Evolutionary conservation across 2,888 invertebrate genomes (phyloP), one percentile per base, ranked within the genome.

Genomic region (Coleophora flavipennella): DNA sequence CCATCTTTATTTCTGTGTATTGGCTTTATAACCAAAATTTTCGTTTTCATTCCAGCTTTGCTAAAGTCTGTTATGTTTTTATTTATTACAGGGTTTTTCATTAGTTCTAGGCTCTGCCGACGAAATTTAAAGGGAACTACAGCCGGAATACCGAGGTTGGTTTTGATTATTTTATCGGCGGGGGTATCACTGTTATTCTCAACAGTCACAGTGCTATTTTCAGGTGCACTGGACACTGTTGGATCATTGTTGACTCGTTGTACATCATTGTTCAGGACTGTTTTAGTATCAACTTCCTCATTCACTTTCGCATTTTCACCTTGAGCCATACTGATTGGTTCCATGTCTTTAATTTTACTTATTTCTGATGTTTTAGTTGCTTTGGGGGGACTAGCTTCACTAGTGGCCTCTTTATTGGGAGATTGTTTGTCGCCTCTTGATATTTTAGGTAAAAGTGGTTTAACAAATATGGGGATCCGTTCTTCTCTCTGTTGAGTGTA

Each of bases 371-470:
- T 13, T 42, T 56, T 51, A 12, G 44, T 28, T 39, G 67, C 62
- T 95, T 43, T 95, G 92, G 74, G 94, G 92, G 76, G 94, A 94
- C 52, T 94, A 91, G 58, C 86, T 6, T 10, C 67, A 41, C 68
- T 67, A 39, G 41, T 33, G 20, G 40, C 35, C 13, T 76, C 78
- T 58, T 79, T 79, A 50, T 66, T 75, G 8, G 79, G 81, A n/a
- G 80, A 77, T 27, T 48, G 49, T 59, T 77, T 81, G 14, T 81
- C 83, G 28, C 49, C 45, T 49, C 52, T 72, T 2, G 58, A 48
- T 28, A 55, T 50, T 62, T 73, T 81, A 3, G 83, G 81, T 44
- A 76, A 38, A 63, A 69, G 63, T n/a, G 83, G 83, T 47, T 72
- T 69, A 8, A 60, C 67, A 56, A 84, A 84, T 46, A 76, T 55